Evolutionary conservation across 2,888 invertebrate species (phyloP).

Genomic region (Callyntrura sp.): DNA sequence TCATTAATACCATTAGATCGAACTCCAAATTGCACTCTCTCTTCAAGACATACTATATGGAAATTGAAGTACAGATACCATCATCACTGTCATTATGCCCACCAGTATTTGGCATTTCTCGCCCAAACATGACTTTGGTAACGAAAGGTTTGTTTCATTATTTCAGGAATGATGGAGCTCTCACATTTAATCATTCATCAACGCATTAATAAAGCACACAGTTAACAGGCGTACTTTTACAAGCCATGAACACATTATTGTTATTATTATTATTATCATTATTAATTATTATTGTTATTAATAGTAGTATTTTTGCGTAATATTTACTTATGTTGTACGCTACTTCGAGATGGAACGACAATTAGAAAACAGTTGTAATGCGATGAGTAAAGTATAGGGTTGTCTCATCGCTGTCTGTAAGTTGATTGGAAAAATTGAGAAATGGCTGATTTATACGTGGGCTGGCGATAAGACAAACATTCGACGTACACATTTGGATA

Average conservation of each 20-base stretch:
- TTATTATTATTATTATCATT: conserved; percentile 50
- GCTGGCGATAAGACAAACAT: background rate
- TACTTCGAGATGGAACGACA: background rate
- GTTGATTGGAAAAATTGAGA: background rate
- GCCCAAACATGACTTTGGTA: background rate
- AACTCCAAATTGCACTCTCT: background rate
- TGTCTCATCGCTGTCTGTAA: background rate
- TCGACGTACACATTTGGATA: background rate
- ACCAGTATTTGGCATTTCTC: too few species aligned
- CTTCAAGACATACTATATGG: background rate
- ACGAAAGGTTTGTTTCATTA: conserved; percentile 7
- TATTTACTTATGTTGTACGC: background rate
- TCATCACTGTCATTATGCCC: background rate
- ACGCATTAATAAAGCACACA: background rate
- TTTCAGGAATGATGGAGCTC: too few species aligned
- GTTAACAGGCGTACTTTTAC: conserved; percentile 21
- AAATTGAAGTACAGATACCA: background rate
- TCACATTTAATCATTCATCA: background rate
- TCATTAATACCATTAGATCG: too few species aligned
- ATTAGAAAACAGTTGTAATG: background rate
- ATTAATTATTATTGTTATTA: conserved; percentile 43
- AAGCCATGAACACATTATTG: conserved; percentile 75
- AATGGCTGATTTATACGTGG: background rate
- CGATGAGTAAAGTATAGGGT: background rate
- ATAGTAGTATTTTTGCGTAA: background rate